These are phyloP conservation scores for Drosophila mojavensis DNA, from an alignment of 1,140 invertebrate genomes.

Conservation along the genomic window DNA sequence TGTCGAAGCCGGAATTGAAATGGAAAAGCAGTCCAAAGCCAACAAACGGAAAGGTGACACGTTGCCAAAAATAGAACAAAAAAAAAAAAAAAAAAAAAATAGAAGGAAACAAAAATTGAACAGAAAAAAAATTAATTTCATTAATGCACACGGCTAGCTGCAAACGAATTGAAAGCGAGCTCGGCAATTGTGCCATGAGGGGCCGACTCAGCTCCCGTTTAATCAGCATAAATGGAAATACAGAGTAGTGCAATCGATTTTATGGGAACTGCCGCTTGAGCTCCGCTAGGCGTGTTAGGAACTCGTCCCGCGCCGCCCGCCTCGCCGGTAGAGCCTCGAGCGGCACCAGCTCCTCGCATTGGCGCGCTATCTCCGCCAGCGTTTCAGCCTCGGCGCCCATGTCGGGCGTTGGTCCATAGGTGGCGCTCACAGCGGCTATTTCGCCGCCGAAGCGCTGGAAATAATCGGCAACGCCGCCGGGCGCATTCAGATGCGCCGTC, in stretches of 20 bases:
- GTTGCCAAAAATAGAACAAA: conserved; percentile 52
- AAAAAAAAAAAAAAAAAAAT: conserved; percentile 41
- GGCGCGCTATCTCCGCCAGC: conserved; percentile 87
- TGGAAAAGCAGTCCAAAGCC: conserved; percentile 18
- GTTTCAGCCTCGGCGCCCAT: conserved; percentile 87
- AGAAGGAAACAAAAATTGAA: neutral
- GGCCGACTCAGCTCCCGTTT: conserved; percentile 33
- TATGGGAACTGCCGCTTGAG: conserved; percentile 89
- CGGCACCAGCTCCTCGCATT: conserved; percentile 90
- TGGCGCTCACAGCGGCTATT: conserved; percentile 90
- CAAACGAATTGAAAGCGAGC: conserved; percentile 48
- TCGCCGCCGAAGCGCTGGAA: conserved; percentile 89
- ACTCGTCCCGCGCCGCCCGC: conserved; percentile 92
- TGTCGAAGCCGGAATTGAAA: conserved; percentile 50
- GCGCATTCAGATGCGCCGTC: conserved; percentile 97
- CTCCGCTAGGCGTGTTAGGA: conserved; percentile 91
- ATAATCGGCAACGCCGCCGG: conserved; percentile 90
- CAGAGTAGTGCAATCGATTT: conserved; percentile 50
- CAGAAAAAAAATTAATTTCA: conserved; percentile 70
- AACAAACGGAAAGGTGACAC: conserved; percentile 72
- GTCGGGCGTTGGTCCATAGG: conserved; percentile 89
- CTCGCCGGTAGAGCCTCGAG: conserved; percentile 88
- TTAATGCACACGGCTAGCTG: conserved; percentile 66
- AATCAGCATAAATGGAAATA: conserved; percentile 56
- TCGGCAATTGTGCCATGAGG: conserved; percentile 33